Base-by-base conservation (phyloP, 2,797 vertebrate species). In the Microctenopoma stevenorrisi region DNA sequence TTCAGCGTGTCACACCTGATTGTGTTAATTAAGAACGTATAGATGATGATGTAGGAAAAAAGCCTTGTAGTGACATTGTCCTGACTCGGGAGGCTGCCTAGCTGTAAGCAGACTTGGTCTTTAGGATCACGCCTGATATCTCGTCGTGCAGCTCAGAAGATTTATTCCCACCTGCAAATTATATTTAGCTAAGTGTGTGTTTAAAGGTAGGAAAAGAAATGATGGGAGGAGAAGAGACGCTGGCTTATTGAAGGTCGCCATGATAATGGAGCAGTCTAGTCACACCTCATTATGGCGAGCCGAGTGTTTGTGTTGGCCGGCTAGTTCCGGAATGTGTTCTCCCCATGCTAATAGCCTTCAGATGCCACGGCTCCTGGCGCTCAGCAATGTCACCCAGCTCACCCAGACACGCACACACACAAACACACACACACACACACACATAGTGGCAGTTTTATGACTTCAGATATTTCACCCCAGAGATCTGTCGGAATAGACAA, bases 321-420 rank as follows among this genome's bases (percentile, higher is more conserved):
- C 82, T 81, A 91, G 89, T 93, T 92, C 89, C 86, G 88, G 91
- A 93, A 93, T 91, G 87, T 90, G 86, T 88, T 88, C 90, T 90
- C 85, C 82, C 84, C 85, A 89, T 91, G 89, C 88, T 94, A 94
- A 93, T 90, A 87, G 91, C 89, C 90, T 91, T 90, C 84, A 87
- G 89, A 92, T 90, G 88, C 85, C 88, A 91, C 89, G 84, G 81
- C 86, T 93, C 87, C 87, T 83, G 87, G 87, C 79, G 22, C 92
- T 86, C 84, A 87, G 88, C 85, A 85, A 82, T 89, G 88, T 91
- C 81, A 85, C 82, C 79, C 65, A 76, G 54, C 84, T 52, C 50
- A 0, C 37, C n/a, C 72, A 72, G 12, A 72, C 69, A 60, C 55
- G 79, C 76, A 56, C 68, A 43, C 52, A 33, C 48, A 42, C 60